These are phyloP conservation scores for Syrista parreyssii DNA, from an alignment of 2,888 invertebrate genomes.

Conservation along the genomic window DNA sequence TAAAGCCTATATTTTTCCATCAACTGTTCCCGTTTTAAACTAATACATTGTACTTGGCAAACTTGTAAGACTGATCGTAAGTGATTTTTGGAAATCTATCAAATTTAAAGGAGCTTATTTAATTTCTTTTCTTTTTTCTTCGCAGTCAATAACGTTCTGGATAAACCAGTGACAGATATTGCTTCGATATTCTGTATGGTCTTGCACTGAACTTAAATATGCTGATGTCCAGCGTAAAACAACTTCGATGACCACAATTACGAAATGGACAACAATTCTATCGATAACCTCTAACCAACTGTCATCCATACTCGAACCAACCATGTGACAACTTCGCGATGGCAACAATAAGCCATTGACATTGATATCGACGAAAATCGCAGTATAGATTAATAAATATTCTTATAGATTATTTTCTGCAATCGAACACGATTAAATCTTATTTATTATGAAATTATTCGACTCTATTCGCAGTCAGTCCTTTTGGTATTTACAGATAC, in stretches of 20 bases:
- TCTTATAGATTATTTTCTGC: too few relatives aligned
- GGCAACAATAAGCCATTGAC: too few relatives aligned
- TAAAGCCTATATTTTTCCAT: not conserved
- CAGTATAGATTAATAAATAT: too few relatives aligned
- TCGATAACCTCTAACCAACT: not conserved
- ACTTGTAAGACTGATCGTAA: not conserved
- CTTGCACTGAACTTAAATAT: not conserved
- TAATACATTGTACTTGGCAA: not conserved
- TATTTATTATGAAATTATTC: not conserved
- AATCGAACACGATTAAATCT: not conserved
- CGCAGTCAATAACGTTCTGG: not conserved
- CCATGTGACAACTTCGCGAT: too few relatives aligned
- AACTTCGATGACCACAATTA: not conserved
- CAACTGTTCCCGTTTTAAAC: not conserved
- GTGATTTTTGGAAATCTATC: not conserved
- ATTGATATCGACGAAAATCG: not conserved
- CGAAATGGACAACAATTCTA: rapidly evolving
- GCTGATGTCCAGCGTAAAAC: not conserved
- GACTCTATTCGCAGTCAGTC: not conserved
- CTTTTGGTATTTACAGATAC: not conserved
- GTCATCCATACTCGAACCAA: too few relatives aligned
- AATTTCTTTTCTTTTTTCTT: not conserved
- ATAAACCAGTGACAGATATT: too few relatives aligned
- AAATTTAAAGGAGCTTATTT: not conserved
- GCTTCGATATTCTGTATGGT: too few relatives aligned